A percentile compares a stretch with the other conserved stretches of the same genome.
Evolutionary conservation across 2,797 vertebrate genomes (phyloP).

Genomic region (Thalassophryne amazonica): DNA sequence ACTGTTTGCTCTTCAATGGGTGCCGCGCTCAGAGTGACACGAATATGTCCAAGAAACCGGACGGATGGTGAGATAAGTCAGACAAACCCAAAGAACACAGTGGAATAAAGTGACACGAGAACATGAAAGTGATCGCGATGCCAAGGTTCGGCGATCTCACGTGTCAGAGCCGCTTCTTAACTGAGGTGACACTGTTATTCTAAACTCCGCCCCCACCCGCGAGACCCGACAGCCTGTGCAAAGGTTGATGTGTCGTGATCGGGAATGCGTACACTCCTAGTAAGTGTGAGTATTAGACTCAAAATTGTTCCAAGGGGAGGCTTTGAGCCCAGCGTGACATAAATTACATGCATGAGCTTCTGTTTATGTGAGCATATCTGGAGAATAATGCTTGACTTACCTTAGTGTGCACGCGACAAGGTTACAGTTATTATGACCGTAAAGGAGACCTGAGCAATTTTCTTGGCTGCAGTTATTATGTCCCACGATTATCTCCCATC

Average conservation of each 20-base stretch:
- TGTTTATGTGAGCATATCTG: neutral
- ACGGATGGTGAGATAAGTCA: neutral
- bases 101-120: constrained; percentile 20
- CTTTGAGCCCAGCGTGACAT: constrained; percentile 30
- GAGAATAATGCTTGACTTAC: constrained; percentile 4
- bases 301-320: constrained; percentile 8
- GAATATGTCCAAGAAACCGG: neutral
- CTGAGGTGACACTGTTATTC: constrained; percentile 31
- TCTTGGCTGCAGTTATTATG: constrained; percentile 31
- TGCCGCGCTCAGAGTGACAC: neutral
- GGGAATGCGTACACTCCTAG: constrained; percentile 13
- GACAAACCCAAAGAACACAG: constrained; percentile 5
- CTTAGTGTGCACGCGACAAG: constrained; percentile 18
- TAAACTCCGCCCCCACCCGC: no score
- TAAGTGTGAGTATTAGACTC: constrained; percentile 1
- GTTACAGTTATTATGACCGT: constrained; percentile 37
- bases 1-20: neutral
- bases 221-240: constrained; percentile 23
- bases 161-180: constrained; percentile 21
- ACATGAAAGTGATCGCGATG: constrained; percentile 17
- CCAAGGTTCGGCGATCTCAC: constrained; percentile 6
- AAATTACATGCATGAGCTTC: neutral
- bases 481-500: constrained; percentile 59
- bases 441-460: constrained; percentile 30
- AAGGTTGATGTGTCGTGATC: constrained; percentile 49